A percentile compares a stretch with the other conserved stretches of the same genome.
phyloP scores from a whole-genome alignment of 2,888 invertebrate genomes.

The Drosophila longiperda region DNA sequence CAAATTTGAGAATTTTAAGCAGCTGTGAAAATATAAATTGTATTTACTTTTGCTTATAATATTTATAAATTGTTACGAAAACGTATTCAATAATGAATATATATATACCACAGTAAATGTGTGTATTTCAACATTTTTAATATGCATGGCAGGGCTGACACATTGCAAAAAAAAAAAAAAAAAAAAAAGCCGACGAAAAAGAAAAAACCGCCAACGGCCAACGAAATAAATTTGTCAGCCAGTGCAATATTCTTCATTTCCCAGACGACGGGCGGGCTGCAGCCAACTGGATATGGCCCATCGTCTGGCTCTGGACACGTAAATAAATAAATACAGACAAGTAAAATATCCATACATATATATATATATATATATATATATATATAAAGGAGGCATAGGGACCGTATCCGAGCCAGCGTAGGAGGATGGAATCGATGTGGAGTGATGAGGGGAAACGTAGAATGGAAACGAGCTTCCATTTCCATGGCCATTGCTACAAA shows the following conservation, averaged over 20 bases:
- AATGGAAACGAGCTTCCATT: constrained; percentile 31
- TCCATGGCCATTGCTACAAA: constrained; percentile 15
- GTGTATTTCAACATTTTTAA: constrained; percentile 73
- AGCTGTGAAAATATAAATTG: constrained; percentile 34
- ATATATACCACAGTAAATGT: constrained; percentile 65
- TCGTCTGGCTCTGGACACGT: constrained; percentile 62
- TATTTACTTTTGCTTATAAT: constrained; percentile 33
- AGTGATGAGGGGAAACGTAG: constrained; percentile 6
- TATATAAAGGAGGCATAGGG: constrained; percentile 2
- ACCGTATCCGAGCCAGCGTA: neutral
- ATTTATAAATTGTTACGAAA: constrained; percentile 49
- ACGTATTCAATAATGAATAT: constrained; percentile 66
- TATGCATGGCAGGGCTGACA: constrained; percentile 76
- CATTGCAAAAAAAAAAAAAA: constrained; percentile 64
- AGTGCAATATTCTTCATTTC: constrained; percentile 75
- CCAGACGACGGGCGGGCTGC: constrained; percentile 49
- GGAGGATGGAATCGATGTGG: neutral
- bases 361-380: neutral
- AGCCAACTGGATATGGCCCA: constrained; percentile 42
- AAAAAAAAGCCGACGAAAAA: constrained; percentile 46
- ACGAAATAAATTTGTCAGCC: constrained; percentile 78
- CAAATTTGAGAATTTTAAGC: constrained; percentile 23
- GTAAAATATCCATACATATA: constrained; percentile 37
- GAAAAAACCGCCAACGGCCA: constrained; percentile 61
- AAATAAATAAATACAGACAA: constrained; percentile 71